Evolutionary conservation across 2,888 invertebrate species (phyloP).

Genomic region (Anoplius nigerrimus): DNA sequence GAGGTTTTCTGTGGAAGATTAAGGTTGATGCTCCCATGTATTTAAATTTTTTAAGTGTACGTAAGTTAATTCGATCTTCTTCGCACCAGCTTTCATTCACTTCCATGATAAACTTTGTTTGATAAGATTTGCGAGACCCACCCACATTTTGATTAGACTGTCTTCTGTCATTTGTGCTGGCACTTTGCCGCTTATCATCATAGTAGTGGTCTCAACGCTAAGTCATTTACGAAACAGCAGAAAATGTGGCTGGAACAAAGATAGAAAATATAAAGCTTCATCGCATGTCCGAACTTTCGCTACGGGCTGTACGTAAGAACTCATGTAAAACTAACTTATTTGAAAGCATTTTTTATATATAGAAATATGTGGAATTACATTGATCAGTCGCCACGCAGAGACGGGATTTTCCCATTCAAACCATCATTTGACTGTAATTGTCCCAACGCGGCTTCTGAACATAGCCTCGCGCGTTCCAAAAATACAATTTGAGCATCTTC

Average conservation of each 20-base stretch:
- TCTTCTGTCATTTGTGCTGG: neutral
- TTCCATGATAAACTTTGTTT: neutral
- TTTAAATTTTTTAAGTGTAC: neutral
- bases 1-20: conserved; percentile 37
- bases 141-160: neutral
- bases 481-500: conserved; percentile 79
- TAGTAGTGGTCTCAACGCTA: too few species aligned
- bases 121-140: conserved; percentile 24
- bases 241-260: too few species aligned
- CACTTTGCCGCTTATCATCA: neutral
- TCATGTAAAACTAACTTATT: too few species aligned
- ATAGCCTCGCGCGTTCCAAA: conserved; percentile 78
- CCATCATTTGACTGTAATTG: conserved; percentile 12
- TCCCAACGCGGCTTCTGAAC: conserved; percentile 60
- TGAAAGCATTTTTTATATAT: too few species aligned
- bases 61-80: neutral
- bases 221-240: too few species aligned
- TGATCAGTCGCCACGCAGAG: too few species aligned
- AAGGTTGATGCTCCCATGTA: conserved; percentile 16
- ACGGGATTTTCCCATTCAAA: neutral
- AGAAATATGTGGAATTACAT: too few species aligned
- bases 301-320: too few species aligned
- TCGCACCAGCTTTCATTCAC: neutral
- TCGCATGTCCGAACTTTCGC: too few species aligned
- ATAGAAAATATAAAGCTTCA: too few species aligned